Evolutionary conservation across 2,888 invertebrate genomes (phyloP).

Genomic region (Microctonus brassicae): DNA sequence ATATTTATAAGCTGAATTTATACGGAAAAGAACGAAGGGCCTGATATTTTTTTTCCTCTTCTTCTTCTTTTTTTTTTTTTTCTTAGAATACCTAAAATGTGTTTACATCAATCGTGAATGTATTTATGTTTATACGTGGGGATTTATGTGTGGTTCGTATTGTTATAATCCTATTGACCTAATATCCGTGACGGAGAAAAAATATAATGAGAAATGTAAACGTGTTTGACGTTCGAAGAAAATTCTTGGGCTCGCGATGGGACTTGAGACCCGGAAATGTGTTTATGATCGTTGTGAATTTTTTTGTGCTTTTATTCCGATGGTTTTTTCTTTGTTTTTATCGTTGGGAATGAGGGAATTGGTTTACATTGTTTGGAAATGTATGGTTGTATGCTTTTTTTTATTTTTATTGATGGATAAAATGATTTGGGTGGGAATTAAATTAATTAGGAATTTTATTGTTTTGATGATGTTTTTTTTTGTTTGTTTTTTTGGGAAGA

Average conservation of each 20-base stretch:
- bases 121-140: neutral
- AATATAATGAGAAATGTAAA: neutral
- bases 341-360: neutral
- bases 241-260: slow-evolving; percentile 17
- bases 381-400: too few relatives aligned
- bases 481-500: too few relatives aligned
- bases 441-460: too few relatives aligned
- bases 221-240: slow-evolving; percentile 26
- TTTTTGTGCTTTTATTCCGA: neutral
- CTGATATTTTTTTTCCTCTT: neutral
- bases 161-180: slow-evolving; percentile 19
- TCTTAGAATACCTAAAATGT: neutral
- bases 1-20: slow-evolving; percentile 11
- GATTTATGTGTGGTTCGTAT: neutral
- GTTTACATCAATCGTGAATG: neutral
- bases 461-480: neutral
- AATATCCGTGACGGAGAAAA: slow-evolving; percentile 8
- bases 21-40: slow-evolving; percentile 27
- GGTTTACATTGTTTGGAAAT: neutral
- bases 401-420: too few relatives aligned
- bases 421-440: too few relatives aligned
- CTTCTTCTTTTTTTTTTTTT: neutral
- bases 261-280: neutral
- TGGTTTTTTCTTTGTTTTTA: neutral
- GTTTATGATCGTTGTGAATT: too few relatives aligned